Evolutionary conservation across 2,888 invertebrate species (phyloP), one percentile per base, ranked within the genome.

Genomic region (Andrena chrysosceles): DNA sequence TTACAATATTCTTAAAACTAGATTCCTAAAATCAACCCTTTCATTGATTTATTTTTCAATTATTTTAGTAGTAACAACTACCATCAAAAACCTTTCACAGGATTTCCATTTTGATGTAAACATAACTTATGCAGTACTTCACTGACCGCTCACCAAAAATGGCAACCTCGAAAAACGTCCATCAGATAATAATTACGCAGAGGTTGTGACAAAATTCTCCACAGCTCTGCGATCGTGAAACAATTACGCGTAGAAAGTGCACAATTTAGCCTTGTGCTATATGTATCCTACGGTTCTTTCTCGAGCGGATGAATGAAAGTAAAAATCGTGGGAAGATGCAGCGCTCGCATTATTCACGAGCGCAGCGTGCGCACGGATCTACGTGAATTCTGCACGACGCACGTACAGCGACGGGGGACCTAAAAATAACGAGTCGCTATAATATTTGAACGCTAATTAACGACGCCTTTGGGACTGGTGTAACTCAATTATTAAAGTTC

Each of bases 231-330:
- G 20, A 54, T 63, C 49, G 23, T 29, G 35, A 63, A 70, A 66
- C 29, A 80, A 70, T 77, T 33, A 26, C 63, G 20, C 16, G 8
- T 13, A 63, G 31, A 29, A 67, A 56, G 26, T 8, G 70, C 42
- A 73, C 72, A 48, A 29, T 35, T 2, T 33, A 81, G 68, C 85
- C 79, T 84, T 80, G 86, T 76, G 49, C 82, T 49, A 70, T 62
- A 68, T 76, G 71, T 10, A 66, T 56, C 56, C 71, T 62, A 73
- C 3, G 6, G 49, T 69, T 54, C 87, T 59, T 63, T 54, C 64
- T 70, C 49, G 31, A 69, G 48, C 56, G 42, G 23, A 69, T 81
- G 81, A 82, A 84, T 79, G 79, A 79, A 87, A 84, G 81, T 68
- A 68, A 60, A 84, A 84, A 86, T 83, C 73, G 83, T 86, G 52